These are phyloP conservation scores for Xestia rhomboidea DNA, from an alignment of 2,888 invertebrate genomes.

Conservation along the genomic window DNA sequence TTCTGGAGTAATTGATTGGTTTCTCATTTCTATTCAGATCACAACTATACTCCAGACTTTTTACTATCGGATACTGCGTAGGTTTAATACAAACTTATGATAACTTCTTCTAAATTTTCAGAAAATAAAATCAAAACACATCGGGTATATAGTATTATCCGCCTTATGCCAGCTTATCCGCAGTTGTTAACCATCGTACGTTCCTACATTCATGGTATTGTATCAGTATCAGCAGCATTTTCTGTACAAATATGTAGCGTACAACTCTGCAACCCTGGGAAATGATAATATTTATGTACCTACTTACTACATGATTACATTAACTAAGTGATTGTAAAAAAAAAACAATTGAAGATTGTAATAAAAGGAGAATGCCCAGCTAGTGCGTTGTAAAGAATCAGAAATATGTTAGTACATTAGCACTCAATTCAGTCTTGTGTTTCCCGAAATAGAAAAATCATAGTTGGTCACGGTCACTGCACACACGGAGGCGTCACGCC, in stretches of 20 bases:
- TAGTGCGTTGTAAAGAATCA: background rate
- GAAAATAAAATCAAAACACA: conserved; percentile 38
- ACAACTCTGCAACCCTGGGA: background rate
- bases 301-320: background rate
- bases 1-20: conserved; percentile 55
- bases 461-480: conserved; percentile 47
- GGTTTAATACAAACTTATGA: background rate
- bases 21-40: conserved; percentile 3
- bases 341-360: background rate
- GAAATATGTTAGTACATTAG: background rate
- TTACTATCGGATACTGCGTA: background rate
- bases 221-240: conserved; percentile 10
- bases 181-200: conserved; percentile 24
- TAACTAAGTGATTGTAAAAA: background rate
- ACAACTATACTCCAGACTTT: background rate
- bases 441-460: conserved; percentile 24
- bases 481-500: conserved; percentile 43
- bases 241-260: background rate
- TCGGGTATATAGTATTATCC: conserved; percentile 30
- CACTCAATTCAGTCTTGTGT: background rate
- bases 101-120: too few species aligned
- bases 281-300: background rate
- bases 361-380: background rate
- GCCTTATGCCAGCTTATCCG: conserved; percentile 42
- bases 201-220: conserved; percentile 15